Conservation (phyloP, 2,888 invertebrate species). For the Chesias legatella region DNA sequence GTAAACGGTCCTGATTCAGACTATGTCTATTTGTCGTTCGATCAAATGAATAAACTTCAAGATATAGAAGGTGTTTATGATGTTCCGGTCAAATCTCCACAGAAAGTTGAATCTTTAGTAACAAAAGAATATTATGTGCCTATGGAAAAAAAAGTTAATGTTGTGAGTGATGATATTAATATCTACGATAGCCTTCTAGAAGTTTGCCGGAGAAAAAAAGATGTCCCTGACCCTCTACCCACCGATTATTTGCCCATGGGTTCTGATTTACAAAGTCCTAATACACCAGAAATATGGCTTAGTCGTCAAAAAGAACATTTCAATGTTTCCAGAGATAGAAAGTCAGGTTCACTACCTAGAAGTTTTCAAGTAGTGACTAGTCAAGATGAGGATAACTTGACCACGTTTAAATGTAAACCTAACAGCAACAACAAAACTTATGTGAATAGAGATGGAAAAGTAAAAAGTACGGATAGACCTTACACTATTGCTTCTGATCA, state of each 20-base stretch:
- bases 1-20: slow-evolving; percentile 65
- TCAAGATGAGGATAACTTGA: slow-evolving; percentile 66
- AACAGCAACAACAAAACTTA: slow-evolving; percentile 73
- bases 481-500: slow-evolving; percentile 87
- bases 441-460: slow-evolving; percentile 81
- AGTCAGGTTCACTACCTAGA: slow-evolving; percentile 88
- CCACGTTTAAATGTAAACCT: slow-evolving; percentile 67
- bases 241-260: slow-evolving; percentile 70
- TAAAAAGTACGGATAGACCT: slow-evolving; percentile 82
- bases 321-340: slow-evolving; percentile 83
- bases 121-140: slow-evolving; percentile 58
- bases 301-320: slow-evolving; percentile 86
- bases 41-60: slow-evolving; percentile 53
- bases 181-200: slow-evolving; percentile 66
- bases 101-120: slow-evolving; percentile 42
- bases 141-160: slow-evolving; percentile 53
- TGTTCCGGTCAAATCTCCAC: slow-evolving; percentile 61
- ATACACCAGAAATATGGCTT: slow-evolving; percentile 85
- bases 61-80: slow-evolving; percentile 66
- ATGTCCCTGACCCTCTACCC: slow-evolving; percentile 44
- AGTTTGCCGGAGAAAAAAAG: slow-evolving; percentile 63
- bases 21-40: slow-evolving; percentile 73
- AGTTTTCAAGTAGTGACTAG: slow-evolving; percentile 86
- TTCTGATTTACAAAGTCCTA: slow-evolving; percentile 76
- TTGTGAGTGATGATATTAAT: slow-evolving; percentile 46